Conservation (phyloP, 1,140 invertebrate genomes). For the Brachionus rubens region DNA sequence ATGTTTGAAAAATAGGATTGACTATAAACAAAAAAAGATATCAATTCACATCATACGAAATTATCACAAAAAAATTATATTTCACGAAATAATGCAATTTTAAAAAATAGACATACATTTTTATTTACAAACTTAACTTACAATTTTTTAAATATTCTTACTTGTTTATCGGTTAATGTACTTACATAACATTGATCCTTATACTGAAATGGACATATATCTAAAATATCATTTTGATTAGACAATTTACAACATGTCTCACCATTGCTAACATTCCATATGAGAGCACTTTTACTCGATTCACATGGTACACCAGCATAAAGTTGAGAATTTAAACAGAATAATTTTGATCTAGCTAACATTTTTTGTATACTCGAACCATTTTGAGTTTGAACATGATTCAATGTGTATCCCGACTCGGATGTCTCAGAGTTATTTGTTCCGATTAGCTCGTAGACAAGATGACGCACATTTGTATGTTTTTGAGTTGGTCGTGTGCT, state of each 20-base stretch:
- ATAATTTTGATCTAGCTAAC: constrained; percentile 66
- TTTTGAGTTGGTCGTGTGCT: constrained; percentile 57
- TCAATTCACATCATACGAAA: no score
- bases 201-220: constrained; percentile 65
- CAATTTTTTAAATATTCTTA: constrained; percentile 67
- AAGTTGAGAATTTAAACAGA: constrained; percentile 54
- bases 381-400: constrained; percentile 65
- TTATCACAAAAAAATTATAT: no score
- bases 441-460: constrained; percentile 52
- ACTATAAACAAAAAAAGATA: no score
- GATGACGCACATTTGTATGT: constrained; percentile 65
- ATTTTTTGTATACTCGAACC: constrained; percentile 67
- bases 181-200: constrained; percentile 64
- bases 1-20: no score
- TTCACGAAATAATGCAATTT: no score
- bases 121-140: no score
- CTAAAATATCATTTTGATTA: constrained; percentile 66
- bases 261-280: constrained; percentile 69
- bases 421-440: constrained; percentile 47
- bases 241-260: constrained; percentile 64
- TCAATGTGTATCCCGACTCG: constrained; percentile 58
- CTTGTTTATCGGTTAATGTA: constrained; percentile 67
- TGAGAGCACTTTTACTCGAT: constrained; percentile 47
- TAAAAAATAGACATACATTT: no score
- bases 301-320: not conserved